Conservation (phyloP, 35 echinoderm and acorn worm species). For the Apostichopus parvimensis region DNA sequence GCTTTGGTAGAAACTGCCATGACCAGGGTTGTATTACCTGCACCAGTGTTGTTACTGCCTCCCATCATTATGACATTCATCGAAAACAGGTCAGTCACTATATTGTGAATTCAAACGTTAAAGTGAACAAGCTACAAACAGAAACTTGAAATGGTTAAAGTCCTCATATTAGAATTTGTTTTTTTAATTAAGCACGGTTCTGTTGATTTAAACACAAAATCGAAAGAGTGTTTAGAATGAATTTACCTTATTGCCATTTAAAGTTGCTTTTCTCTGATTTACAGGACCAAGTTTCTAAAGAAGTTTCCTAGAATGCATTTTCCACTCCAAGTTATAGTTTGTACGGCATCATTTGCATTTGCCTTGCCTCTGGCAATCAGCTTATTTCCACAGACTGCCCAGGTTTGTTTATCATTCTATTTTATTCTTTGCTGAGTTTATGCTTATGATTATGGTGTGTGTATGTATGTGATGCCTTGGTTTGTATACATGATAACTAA, state of each 20-base stretch:
- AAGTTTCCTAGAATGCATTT: conserved; percentile 74
- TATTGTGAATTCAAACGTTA: neutral
- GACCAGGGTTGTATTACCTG: conserved; percentile 80
- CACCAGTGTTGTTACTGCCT: conserved; percentile 86
- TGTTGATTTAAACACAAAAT: no score
- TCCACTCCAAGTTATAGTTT: conserved; percentile 71
- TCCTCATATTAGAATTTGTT: no score
- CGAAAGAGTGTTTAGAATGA: no score
- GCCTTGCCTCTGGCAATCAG: conserved; percentile 94
- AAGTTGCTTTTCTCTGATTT: no score
- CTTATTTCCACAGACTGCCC: conserved; percentile 86
- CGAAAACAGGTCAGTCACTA: conserved; percentile 76
- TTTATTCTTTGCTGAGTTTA: no score
- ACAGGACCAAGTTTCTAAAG: conserved; percentile 85
- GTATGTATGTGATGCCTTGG: no score
- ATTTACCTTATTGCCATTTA: no score
- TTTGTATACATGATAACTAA: no score
- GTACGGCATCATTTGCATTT: conserved; percentile 90
- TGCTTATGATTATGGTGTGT: no score
- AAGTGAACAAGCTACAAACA: no score
- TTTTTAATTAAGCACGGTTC: no score
- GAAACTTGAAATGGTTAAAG: no score
- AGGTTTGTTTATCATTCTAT: conserved; percentile 50
- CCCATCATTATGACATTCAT: conserved; percentile 81
- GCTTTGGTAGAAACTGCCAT: conserved; percentile 82